Evolutionary conservation across 2,888 invertebrate species (phyloP).

Genomic region (Epiperipatus broadwayi): DNA sequence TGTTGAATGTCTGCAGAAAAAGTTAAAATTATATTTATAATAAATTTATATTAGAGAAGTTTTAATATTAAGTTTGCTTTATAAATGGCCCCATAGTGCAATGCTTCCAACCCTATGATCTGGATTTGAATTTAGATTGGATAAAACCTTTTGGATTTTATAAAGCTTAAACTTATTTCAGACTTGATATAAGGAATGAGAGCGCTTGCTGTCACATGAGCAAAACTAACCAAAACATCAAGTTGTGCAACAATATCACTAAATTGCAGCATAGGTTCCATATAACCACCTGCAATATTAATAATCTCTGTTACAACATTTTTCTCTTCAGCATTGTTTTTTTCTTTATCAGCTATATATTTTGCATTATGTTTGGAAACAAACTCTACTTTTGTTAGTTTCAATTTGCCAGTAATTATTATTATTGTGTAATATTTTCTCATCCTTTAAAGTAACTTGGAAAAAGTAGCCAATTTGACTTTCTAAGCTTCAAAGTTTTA

Average conservation of each 20-base stretch:
- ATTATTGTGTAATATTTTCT: slow-evolving; percentile 54
- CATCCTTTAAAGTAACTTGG: slow-evolving; percentile 48
- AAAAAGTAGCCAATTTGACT: slow-evolving; percentile 63
- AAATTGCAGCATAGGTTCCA: slow-evolving; percentile 51
- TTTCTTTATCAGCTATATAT: slow-evolving; percentile 43
- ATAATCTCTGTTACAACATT: slow-evolving; percentile 65
- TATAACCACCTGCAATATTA: slow-evolving; percentile 71
- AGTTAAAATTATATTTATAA: no score
- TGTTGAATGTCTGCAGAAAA: no score
- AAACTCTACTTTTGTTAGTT: slow-evolving; percentile 65
- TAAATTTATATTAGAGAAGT: no score
- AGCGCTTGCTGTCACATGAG: slow-evolving; percentile 52
- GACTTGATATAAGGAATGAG: slow-evolving; percentile 53
- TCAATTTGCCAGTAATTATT: slow-evolving; percentile 60
- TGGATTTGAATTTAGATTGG: no score
- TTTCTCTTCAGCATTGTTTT: slow-evolving; percentile 63
- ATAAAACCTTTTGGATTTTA: no score
- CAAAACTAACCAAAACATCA: slow-evolving; percentile 74
- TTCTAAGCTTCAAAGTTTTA: slow-evolving; percentile 57
- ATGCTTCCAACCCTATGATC: no score
- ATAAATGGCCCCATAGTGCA: no score
- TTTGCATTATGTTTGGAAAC: slow-evolving; percentile 67
- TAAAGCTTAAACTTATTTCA: no score
- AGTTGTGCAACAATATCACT: slow-evolving; percentile 57
- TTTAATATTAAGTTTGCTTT: no score